These are phyloP conservation scores for Sarcophilus harrisii DNA, from an alignment of 2,797 vertebrate species.

Conservation along the genomic window DNA sequence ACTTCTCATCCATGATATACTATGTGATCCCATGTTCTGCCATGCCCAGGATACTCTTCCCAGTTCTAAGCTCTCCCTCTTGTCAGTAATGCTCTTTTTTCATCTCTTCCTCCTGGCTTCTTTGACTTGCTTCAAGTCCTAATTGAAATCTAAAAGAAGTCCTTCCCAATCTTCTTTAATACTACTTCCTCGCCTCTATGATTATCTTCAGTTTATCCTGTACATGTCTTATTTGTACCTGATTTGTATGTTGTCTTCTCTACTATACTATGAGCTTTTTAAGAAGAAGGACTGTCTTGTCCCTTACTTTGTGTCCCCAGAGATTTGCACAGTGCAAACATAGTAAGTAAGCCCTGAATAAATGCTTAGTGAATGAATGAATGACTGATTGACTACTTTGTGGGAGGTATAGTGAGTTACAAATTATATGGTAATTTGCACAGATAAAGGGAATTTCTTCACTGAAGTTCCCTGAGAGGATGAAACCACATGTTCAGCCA, in stretches of 20 bases:
- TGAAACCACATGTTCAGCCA: neutral
- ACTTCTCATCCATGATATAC: neutral
- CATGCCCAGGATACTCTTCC: neutral
- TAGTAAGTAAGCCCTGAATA: neutral
- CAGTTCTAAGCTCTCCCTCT: neutral
- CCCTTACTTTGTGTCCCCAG: neutral
- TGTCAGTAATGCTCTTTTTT: neutral
- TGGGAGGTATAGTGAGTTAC: neutral
- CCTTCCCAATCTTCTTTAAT: neutral
- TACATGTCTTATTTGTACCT: neutral
- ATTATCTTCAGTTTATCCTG: neutral
- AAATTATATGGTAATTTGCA: neutral
- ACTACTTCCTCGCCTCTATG: neutral
- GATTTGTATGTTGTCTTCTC: neutral
- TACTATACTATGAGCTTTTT: neutral
- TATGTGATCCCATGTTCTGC: neutral
- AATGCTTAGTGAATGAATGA: neutral
- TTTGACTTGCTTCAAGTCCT: neutral
- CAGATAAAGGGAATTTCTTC: neutral
- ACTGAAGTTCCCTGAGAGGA: neutral
- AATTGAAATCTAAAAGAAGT: neutral
- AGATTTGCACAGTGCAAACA: neutral
- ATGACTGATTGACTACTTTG: neutral
- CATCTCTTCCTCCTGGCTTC: neutral
- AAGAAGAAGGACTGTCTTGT: neutral